Conservation (phyloP, 2,888 invertebrate species). For the Netelia melanura region DNA sequence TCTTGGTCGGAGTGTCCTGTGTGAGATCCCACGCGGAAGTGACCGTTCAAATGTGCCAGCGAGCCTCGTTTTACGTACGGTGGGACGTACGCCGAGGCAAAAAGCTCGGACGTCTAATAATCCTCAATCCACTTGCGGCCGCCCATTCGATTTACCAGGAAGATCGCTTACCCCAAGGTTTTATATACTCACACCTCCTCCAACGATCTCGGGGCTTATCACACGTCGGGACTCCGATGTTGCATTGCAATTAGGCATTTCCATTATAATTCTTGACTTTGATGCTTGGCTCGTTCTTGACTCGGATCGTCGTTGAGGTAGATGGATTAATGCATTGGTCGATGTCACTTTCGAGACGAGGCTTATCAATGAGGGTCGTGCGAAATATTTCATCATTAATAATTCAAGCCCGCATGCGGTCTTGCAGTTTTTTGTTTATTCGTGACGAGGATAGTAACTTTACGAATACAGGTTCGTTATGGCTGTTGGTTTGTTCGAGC, state of each 20-base stretch:
- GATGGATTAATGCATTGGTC: not conserved
- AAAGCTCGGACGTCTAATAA: conserved; percentile 54
- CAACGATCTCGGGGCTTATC: conserved; percentile 47
- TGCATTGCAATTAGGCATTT: conserved; percentile 44
- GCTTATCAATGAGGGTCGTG: not conserved
- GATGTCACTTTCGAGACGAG: not conserved
- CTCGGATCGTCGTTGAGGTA: not conserved
- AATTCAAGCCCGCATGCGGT: not conserved
- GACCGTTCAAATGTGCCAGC: conserved; percentile 67
- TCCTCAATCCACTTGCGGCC: conserved; percentile 61
- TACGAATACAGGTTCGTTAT: too few relatives aligned
- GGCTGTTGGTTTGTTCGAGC: too few relatives aligned
- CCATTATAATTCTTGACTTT: conserved; percentile 28
- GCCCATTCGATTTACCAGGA: conserved; percentile 61
- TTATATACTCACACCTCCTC: conserved; percentile 43
- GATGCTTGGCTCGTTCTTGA: conserved; percentile 8
- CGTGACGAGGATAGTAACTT: too few relatives aligned
- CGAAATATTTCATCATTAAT: not conserved
- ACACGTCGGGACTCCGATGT: conserved; percentile 6
- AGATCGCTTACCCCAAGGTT: conserved; percentile 57
- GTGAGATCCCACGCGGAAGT: conserved; percentile 79
- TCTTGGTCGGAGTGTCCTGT: conserved; percentile 63
- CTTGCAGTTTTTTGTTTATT: not conserved
- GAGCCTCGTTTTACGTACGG: conserved; percentile 4
- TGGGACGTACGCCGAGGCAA: not conserved